phyloP scores from a whole-genome alignment of 2,113 vertebrate genomes.

The Malurus elegans region DNA sequence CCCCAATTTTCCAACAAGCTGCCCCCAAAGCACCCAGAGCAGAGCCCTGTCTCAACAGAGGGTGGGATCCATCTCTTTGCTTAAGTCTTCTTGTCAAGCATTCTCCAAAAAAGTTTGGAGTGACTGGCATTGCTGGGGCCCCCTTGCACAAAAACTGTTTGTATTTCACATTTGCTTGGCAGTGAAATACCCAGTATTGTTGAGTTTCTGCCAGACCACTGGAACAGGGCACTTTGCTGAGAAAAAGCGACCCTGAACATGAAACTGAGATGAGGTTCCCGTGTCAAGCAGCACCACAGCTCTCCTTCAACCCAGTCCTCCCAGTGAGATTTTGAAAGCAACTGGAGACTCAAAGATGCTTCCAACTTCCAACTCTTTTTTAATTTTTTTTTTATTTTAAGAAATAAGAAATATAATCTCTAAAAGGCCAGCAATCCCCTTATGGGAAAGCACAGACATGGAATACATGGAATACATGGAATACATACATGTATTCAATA shows the following conservation, averaged over 20 bases:
- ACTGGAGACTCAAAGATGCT: background rate
- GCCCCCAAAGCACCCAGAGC: background rate
- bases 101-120: background rate
- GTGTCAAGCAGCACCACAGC: background rate
- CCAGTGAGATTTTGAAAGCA: background rate
- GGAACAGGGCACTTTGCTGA: background rate
- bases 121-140: background rate
- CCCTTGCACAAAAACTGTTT: background rate
- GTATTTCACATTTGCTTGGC: background rate
- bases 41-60: background rate
- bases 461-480: conserved; percentile 2
- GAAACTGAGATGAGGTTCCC: background rate
- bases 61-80: background rate
- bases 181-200: background rate
- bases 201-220: background rate
- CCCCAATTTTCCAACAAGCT: background rate
- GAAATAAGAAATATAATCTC: background rate
- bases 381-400: background rate
- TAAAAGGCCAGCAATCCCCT: background rate
- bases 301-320: background rate
- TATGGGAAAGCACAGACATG: background rate
- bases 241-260: background rate
- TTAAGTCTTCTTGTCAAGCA: background rate
- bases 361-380: background rate
- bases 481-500: background rate